Conservation (phyloP, 2,797 vertebrate genomes). For the Schizopygopsis pylzovi region DNA sequence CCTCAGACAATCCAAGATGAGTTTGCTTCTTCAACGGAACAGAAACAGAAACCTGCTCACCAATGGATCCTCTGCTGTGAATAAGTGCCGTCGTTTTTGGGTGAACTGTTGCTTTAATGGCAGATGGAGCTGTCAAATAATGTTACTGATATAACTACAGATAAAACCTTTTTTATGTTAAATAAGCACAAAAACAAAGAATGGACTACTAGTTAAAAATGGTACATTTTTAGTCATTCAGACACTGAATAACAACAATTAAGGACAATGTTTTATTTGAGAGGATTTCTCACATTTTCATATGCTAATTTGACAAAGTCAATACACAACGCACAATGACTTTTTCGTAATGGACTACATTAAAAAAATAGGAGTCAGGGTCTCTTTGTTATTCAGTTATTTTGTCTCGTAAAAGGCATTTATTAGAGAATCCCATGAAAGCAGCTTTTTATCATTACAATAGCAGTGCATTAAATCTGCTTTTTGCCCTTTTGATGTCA, state of each 20-base stretch:
- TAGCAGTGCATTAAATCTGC: slow-evolving; percentile 13
- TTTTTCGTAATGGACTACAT: slow-evolving; percentile 41
- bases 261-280: not conserved
- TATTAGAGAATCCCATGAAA: slow-evolving; percentile 1
- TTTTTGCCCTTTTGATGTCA: slow-evolving; percentile 35
- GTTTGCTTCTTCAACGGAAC: not conserved
- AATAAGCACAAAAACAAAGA: too few relatives aligned
- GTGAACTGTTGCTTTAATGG: not conserved
- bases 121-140: not conserved
- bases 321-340: slow-evolving; percentile 4
- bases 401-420: slow-evolving; percentile 35
- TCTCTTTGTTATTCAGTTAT: slow-evolving; percentile 39
- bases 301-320: slow-evolving; percentile 8
- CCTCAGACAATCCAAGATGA: not conserved
- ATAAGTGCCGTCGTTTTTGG: not conserved
- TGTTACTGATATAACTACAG: slow-evolving; percentile 8
- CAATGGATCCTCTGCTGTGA: not conserved
- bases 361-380: slow-evolving; percentile 1
- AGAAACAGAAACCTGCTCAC: not conserved
- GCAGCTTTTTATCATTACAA: slow-evolving; percentile 43
- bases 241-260: slow-evolving; percentile 5
- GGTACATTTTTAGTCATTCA: not conserved
- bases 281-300: slow-evolving; percentile 1
- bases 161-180: not conserved
- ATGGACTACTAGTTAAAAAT: too few relatives aligned